Base-by-base conservation (phyloP, 1,140 invertebrate genomes). In the Ditylenchus dipsaci region DNA sequence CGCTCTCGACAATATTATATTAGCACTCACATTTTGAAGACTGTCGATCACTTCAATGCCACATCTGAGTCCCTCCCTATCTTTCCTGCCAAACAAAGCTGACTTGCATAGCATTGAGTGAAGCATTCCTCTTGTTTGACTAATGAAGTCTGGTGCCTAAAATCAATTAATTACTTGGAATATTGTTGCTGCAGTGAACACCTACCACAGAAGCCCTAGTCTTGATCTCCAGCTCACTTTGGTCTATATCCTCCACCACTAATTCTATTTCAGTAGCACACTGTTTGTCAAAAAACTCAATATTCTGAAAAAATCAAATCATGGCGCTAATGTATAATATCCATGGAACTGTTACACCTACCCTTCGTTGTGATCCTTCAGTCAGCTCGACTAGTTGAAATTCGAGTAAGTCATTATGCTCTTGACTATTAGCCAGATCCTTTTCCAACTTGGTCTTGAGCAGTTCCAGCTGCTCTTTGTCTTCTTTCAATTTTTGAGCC, bases 351-450 rank as follows among this genome's bases (percentile, higher is more conserved):
- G n/a, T n/a, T 3, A 38, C 33, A 30, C 43, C 38, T 42, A 45
- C 59, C 53, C 19, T 17, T 30, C 38, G 59, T 43, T 71, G 71
- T 26, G 29, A 33, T 3, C 42, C 63, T 42, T 70, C 69, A 29
- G 70, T 76, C 65, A 69, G 58, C 62, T 80, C 79, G 9, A 80
- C 65, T 23, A 82, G 65, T 67, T 80, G 79, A 60, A 80, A 80
- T 60, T 80, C 79, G 27, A 80, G 67, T 47, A 80, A 63, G 53
- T 80, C 79, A 63, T 76, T 82, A 53, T 65, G 65, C 42, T 80
- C 73, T 33, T 67, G 67, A 21, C 57, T 45, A 33, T 75, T 70
- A 21, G 74, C 72, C n/a, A 80, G 61, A 60, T 81, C 70, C 30
- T 67, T 47, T 43, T 76, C 60, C 45, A 79, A 47, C n/a, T 59